phyloP scores from a whole-genome alignment of 2,888 invertebrate genomes.

The Troilus luridus region DNA sequence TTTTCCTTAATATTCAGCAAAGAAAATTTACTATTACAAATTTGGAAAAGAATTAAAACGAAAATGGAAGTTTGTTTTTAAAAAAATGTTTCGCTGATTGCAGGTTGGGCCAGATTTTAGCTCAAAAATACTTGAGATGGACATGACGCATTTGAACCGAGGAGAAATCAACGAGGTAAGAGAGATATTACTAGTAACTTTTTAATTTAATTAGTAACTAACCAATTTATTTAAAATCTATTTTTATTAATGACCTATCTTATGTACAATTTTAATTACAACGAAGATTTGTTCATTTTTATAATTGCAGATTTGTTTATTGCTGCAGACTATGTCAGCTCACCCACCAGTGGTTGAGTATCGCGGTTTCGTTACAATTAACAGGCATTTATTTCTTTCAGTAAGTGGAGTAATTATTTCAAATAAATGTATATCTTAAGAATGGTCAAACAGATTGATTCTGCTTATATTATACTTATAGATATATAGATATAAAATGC shows the following conservation, averaged over 20 bases:
- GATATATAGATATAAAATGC: too few relatives aligned
- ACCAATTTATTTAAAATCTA: too few relatives aligned
- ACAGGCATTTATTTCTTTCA: neutral
- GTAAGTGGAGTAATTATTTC: neutral
- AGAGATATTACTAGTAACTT: neutral
- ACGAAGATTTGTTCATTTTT: neutral
- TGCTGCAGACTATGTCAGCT: conserved; percentile 6
- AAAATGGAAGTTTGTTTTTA: neutral
- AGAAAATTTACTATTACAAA: too few relatives aligned
- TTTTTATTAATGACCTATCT: too few relatives aligned
- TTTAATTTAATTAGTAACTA: too few relatives aligned
- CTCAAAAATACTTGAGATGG: neutral
- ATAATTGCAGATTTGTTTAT: neutral
- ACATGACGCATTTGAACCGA: neutral
- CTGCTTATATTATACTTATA: too few relatives aligned
- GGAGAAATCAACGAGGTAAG: neutral
- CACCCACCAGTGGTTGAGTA: neutral
- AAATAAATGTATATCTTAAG: neutral
- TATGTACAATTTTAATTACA: too few relatives aligned
- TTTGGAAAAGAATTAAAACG: too few relatives aligned
- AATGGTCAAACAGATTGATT: too few relatives aligned
- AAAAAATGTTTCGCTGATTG: neutral
- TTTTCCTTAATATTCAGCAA: too few relatives aligned
- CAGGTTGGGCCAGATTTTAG: conserved; percentile 7
- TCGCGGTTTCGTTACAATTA: neutral